Base-by-base conservation (phyloP, 1,140 invertebrate species). In the Popillia japonica region DNA sequence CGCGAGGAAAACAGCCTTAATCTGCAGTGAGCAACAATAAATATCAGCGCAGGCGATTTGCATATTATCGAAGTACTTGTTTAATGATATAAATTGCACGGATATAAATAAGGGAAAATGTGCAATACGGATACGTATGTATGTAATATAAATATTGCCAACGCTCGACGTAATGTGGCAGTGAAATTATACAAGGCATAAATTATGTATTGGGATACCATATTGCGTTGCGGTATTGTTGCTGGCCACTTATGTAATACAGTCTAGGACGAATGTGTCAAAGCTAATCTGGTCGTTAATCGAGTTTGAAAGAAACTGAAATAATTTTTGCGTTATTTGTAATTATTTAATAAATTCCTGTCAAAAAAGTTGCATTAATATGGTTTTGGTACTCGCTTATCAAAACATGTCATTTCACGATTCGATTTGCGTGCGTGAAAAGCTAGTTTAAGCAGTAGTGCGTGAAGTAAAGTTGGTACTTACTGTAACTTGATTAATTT, bases 61-160 rank as follows among this genome's bases (percentile, higher is more conserved):
- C 72, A 74, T 74, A 41, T 74, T 74, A 74, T 74, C 72, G 72
- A 74, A 20, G 34, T 20, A 74, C 40, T 44, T 74, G 72, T 74
- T 74, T 74, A 74, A 74, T 44, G 72, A 44, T 42, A 74, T 74
- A 74, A 74, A 74, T 74, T 44, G 61, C 61, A 68, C 20, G 61
- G 61, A 20, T 22, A 68, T 68, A 68, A 68, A 68, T 68, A 68
- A 68, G 61, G 61, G 20, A 34, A 68, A 68, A 68, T 68, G 61
- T 68, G 61, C 61, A 68, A 68, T 68, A 55, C 48, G 48, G 61
- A 34, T 68, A 34, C 22, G 61, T 14, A 55, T 17, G 14, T 55
- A n/a, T 14, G 14, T 55, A n/a, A 2, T 68, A 68, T 55, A 68
- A 68, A 68, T 68, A 27, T 68, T 17, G 20, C 9, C 8, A 61